Percentiles rank a stretch among this genome's conserved stretches.
phyloP scores from a whole-genome alignment of 2,113 vertebrate species.

The Larimichthys polyactis region DNA sequence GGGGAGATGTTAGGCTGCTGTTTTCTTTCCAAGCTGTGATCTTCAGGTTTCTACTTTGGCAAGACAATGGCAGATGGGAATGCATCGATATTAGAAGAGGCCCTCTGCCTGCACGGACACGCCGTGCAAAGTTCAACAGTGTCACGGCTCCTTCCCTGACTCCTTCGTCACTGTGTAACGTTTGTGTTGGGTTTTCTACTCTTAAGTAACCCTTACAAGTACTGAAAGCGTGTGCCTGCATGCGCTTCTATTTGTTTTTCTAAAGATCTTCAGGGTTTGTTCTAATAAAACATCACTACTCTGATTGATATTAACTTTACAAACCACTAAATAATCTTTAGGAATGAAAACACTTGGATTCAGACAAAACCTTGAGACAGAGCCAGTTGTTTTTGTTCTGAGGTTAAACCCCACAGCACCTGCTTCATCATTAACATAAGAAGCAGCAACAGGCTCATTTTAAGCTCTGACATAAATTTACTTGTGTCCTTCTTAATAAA shows the following conservation, averaged over 20 bases:
- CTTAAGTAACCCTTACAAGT: slow-evolving; percentile 35
- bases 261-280: slow-evolving; percentile 21
- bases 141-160: slow-evolving; percentile 56
- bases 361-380: slow-evolving; percentile 19
- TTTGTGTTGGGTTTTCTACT: slow-evolving; percentile 36
- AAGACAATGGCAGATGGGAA: slow-evolving; percentile 72
- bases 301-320: slow-evolving; percentile 37
- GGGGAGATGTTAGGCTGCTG: background rate
- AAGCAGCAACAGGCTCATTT: slow-evolving; percentile 74
- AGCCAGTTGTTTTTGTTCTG: slow-evolving; percentile 42
- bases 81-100: slow-evolving; percentile 65
- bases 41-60: slow-evolving; percentile 31
- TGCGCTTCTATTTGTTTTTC: slow-evolving; percentile 37
- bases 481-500: slow-evolving; percentile 79
- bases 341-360: slow-evolving; percentile 28
- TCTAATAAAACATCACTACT: slow-evolving; percentile 44
- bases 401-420: slow-evolving; percentile 67
- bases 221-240: slow-evolving; percentile 52
- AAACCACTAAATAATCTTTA: slow-evolving; percentile 18
- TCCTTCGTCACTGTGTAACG: slow-evolving; percentile 42
- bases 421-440: slow-evolving; percentile 77
- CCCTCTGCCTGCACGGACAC: slow-evolving; percentile 66
- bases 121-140: slow-evolving; percentile 66
- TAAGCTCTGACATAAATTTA: slow-evolving; percentile 82
- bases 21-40: slow-evolving; percentile 29